phyloP scores from a whole-genome alignment of 2,888 invertebrate species.

The Tromatobia lineatoria region DNA sequence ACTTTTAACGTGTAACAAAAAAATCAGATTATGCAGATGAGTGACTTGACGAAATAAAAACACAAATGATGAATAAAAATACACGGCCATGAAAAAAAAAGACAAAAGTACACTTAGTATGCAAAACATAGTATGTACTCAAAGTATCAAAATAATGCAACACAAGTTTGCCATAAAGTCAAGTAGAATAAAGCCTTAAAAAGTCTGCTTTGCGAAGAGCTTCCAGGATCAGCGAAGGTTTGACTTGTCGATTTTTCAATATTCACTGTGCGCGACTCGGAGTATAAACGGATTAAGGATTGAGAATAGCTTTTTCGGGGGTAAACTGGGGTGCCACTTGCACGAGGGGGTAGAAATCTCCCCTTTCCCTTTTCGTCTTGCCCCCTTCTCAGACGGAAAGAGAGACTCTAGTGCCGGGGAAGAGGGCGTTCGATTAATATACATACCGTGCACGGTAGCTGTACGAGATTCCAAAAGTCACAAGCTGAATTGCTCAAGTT shows the following conservation, averaged over 20 bases:
- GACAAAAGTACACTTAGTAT: not conserved
- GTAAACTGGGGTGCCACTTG: constrained; percentile 60
- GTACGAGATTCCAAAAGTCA: constrained; percentile 69
- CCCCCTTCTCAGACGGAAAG: constrained; percentile 43
- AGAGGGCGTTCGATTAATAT: constrained; percentile 77
- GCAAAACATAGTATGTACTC: not conserved
- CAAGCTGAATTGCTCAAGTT: constrained; percentile 5
- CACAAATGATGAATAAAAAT: not conserved
- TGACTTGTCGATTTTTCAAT: constrained; percentile 77
- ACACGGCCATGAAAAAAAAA: not conserved
- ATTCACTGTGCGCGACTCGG: constrained; percentile 78
- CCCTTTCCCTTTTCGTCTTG: not conserved
- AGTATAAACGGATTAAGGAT: constrained; percentile 79
- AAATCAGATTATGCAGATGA: too few relatives aligned
- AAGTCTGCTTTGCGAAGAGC: not conserved
- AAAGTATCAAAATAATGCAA: constrained; percentile 11
- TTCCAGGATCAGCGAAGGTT: constrained; percentile 23
- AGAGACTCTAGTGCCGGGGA: not conserved
- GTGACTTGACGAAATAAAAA: too few relatives aligned
- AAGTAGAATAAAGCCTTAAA: not conserved
- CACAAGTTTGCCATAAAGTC: constrained; percentile 47
- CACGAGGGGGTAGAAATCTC: constrained; percentile 50
- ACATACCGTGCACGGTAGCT: constrained; percentile 77
- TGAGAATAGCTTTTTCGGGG: constrained; percentile 81
- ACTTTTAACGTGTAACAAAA: too few relatives aligned